Evolutionary conservation across 35 echinoderm and acorn worm species (phyloP), one percentile per base, ranked within the genome.

Genomic region (Chiridota heheva): DNA sequence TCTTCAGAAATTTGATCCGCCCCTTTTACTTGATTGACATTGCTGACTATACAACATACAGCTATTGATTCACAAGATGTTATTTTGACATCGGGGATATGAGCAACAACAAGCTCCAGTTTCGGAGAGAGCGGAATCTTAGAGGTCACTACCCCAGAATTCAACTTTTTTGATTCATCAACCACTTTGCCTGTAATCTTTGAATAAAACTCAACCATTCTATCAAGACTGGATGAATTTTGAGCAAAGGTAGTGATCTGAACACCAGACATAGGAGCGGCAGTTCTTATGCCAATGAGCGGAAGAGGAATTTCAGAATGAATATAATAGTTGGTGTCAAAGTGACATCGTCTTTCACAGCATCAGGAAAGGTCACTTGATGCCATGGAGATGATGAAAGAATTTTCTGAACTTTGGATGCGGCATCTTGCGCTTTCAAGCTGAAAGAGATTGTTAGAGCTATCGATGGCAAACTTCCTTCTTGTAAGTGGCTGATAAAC

Each of bases 121-220:
- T 61, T 0, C 0, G 22, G 75, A 0, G 75, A 78, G 20, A 78
- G 27, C 18, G 53, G 34, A 42, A 78, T 60, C 53, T 78, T 78
- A 12, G 33, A 36, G 7, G 29, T 40, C 8, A 78, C 51, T 60
- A 78, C 47, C 12, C 75, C 75, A 18, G n/a, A n/a, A n/a, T n/a
- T n/a, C n/a, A n/a, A n/a, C n/a, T n/a, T n/a, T n/a, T n/a, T n/a
- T n/a, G n/a, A n/a, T n/a, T n/a, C n/a, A n/a, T n/a, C n/a, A n/a
- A n/a, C n/a, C n/a, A n/a, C n/a, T n/a, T n/a, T n/a, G n/a, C n/a
- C n/a, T n/a, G n/a, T n/a, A n/a, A n/a, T n/a, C n/a, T 18, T 58
- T n/a, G 42, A 38, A 45, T 96, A 95, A 40, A 96, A 96, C 26
- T 80, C n/a, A 16, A 90, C 82, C 87, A 90, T 90, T 31, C 24